Conservation (phyloP, 2,113 vertebrate species). For the Coreoperca whiteheadi region DNA sequence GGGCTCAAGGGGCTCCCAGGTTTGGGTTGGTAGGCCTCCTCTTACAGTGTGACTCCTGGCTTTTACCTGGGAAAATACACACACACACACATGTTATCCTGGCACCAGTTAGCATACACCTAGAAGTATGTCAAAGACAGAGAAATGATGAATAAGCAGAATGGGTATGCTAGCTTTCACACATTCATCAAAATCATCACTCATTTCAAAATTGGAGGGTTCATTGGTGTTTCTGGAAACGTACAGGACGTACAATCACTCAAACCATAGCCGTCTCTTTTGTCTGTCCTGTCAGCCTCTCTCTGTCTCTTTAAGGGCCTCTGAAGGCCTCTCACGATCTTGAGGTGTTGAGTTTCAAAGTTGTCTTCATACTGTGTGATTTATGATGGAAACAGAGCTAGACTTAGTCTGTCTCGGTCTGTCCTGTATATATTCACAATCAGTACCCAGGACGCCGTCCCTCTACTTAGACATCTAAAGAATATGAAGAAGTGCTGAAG, state of each 20-base stretch:
- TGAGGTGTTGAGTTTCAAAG: conserved; percentile 77
- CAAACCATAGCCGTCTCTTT: neutral
- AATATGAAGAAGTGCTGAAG: conserved; percentile 8
- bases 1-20: conserved; percentile 51
- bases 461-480: conserved; percentile 18
- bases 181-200: conserved; percentile 29
- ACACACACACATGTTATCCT: conserved; percentile 28
- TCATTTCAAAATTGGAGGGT: neutral
- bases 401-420: conserved; percentile 8
- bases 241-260: neutral
- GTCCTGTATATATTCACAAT: conserved; percentile 15
- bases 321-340: conserved; percentile 48
- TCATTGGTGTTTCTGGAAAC: conserved; percentile 8
- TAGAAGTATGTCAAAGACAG: conserved; percentile 17
- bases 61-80: conserved; percentile 57
- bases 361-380: conserved; percentile 64
- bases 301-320: conserved; percentile 55
- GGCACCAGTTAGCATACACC: neutral
- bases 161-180: neutral
- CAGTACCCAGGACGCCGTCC: neutral
- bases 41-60: conserved; percentile 21
- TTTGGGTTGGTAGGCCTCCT: conserved; percentile 42
- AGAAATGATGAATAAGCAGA: conserved; percentile 10
- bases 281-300: conserved; percentile 36
- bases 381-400: conserved; percentile 57